phyloP scores from a whole-genome alignment of 2,888 invertebrate species.

The Petrolisthes cinctipes region DNA sequence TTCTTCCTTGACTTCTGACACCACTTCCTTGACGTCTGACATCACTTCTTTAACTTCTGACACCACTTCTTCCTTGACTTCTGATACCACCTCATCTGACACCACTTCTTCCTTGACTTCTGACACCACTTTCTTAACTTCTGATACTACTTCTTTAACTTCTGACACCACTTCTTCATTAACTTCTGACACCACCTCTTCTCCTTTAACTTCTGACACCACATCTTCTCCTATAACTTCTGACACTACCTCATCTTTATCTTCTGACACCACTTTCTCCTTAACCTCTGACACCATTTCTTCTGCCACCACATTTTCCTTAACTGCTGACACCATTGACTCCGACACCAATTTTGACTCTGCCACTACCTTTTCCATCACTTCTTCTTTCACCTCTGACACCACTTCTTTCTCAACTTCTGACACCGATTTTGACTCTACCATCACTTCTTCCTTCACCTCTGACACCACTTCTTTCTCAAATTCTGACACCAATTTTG shows the following conservation, averaged over 20 bases:
- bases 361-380: not conserved
- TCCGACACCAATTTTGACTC: not conserved
- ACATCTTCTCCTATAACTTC: not conserved
- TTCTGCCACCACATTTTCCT: not conserved
- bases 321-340: not conserved
- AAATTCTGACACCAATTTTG: not conserved
- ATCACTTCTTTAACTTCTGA: not conserved
- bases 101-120: not conserved
- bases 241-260: not conserved
- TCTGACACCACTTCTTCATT: not conserved
- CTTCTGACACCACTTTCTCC: not conserved
- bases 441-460: not conserved
- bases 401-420: slow-evolving; percentile 11
- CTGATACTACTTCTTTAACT: not conserved
- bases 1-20: not conserved
- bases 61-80: not conserved
- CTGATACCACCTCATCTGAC: not conserved
- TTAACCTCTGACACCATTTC: not conserved
- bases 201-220: not conserved
- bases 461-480: not conserved
- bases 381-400: not conserved
- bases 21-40: not conserved
- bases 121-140: not conserved
- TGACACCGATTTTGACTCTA: not conserved
- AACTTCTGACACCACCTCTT: not conserved